These are phyloP conservation scores for Tetramorium bicarinatum DNA, from an alignment of 2,888 invertebrate species.

Conservation along the genomic window DNA sequence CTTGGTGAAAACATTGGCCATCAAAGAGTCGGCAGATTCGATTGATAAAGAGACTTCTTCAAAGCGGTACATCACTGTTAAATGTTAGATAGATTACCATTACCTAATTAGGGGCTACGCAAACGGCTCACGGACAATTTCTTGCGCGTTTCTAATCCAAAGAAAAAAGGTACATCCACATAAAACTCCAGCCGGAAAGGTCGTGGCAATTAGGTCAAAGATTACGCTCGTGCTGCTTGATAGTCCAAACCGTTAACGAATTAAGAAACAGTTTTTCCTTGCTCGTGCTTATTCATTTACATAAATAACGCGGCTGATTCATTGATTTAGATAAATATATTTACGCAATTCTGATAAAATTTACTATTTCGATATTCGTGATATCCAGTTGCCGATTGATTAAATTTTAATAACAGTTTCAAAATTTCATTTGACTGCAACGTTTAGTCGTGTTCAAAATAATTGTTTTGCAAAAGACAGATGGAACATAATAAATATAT, in stretches of 20 bases:
- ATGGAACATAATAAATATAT: neutral
- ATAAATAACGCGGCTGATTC: neutral
- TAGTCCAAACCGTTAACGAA: slow-evolving; percentile 39
- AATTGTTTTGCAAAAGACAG: neutral
- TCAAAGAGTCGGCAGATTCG: slow-evolving; percentile 45
- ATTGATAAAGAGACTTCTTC: slow-evolving; percentile 52
- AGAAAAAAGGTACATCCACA: slow-evolving; percentile 33
- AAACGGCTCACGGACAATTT: slow-evolving; percentile 45
- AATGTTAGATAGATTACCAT: slow-evolving; percentile 16
- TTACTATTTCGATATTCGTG: neutral
- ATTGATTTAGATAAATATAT: neutral
- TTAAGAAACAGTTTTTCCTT: slow-evolving; percentile 26
- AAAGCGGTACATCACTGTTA: slow-evolving; percentile 13
- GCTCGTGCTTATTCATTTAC: neutral
- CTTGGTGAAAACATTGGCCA: neutral
- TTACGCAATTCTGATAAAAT: neutral
- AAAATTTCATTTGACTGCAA: neutral
- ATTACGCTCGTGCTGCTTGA: slow-evolving; percentile 38
- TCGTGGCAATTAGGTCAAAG: slow-evolving; percentile 48
- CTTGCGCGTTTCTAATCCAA: slow-evolving; percentile 38
- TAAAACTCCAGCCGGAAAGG: slow-evolving; percentile 29
- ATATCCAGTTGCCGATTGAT: neutral
- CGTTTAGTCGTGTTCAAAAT: neutral
- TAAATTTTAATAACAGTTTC: neutral
- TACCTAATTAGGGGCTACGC: slow-evolving; percentile 64